Conservation (phyloP, 2,113 vertebrate genomes). For the Cryptomyrus ogoouensis region DNA sequence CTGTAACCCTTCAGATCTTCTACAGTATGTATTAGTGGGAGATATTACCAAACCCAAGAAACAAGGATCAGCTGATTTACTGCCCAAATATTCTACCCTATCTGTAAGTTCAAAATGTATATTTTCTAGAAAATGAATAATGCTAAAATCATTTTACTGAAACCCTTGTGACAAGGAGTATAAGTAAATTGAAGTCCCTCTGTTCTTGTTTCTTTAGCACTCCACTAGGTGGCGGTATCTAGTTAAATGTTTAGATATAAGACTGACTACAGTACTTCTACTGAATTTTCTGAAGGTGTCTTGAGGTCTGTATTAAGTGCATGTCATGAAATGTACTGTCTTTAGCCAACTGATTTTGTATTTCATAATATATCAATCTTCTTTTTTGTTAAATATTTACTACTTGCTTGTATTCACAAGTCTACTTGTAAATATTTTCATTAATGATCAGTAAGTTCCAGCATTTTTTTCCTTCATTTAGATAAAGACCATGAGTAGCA, state of each 20-base stretch:
- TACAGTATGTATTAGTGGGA: background rate
- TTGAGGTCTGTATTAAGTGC: background rate
- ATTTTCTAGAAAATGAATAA: background rate
- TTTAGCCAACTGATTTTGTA: background rate
- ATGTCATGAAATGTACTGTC: background rate
- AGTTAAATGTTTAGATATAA: background rate
- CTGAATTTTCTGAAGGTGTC: background rate
- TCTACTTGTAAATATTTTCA: background rate
- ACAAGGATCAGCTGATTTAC: background rate
- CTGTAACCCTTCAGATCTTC: background rate
- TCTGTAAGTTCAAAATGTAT: background rate
- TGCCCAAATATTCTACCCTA: background rate
- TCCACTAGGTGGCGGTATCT: constrained; percentile 4
- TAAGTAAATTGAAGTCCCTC: background rate
- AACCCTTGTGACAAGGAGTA: too few relatives aligned
- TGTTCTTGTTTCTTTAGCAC: background rate
- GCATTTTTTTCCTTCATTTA: background rate
- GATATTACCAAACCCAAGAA: background rate
- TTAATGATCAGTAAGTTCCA: background rate
- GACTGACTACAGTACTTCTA: background rate
- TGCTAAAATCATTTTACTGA: background rate
- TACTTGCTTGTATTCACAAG: background rate
- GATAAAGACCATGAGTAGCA: background rate
- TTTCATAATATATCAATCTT: background rate
- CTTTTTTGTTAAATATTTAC: background rate